Evolutionary conservation across 2,888 invertebrate species (phyloP).

Genomic region (Phortica okadai): DNA sequence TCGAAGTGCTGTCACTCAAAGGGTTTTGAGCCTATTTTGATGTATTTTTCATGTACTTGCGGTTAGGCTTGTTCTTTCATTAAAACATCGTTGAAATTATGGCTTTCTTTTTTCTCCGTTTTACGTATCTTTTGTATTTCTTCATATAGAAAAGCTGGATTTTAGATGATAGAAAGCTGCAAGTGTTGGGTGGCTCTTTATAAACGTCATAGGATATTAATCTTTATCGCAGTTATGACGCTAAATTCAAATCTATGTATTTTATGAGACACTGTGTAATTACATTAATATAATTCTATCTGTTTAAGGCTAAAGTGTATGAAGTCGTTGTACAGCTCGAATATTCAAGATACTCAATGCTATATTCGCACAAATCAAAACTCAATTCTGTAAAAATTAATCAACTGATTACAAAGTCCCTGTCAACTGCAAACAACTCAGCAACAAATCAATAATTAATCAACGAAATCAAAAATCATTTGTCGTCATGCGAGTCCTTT

Average conservation of each 20-base stretch:
- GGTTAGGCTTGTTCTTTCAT: background rate
- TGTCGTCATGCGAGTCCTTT: slow-evolving; percentile 41
- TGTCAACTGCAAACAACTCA: slow-evolving; percentile 43
- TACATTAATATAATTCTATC: background rate
- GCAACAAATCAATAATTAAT: slow-evolving; percentile 65
- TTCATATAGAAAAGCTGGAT: background rate
- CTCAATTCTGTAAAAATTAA: slow-evolving; percentile 14
- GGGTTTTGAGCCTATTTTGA: slow-evolving; percentile 26
- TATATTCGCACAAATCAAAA: background rate
- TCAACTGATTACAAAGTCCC: slow-evolving; percentile 38
- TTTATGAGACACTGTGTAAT: background rate
- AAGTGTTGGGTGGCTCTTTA: no score
- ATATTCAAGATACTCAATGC: background rate
- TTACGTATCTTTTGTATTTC: background rate
- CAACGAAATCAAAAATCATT: slow-evolving; percentile 56
- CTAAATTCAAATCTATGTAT: no score
- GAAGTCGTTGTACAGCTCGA: background rate
- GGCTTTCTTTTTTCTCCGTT: no score
- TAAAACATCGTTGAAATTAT: no score
- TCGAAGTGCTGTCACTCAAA: background rate
- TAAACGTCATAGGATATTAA: no score
- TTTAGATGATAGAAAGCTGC: background rate
- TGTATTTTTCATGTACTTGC: slow-evolving; percentile 1
- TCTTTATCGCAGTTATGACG: no score
- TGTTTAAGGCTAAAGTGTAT: background rate